Conservation (phyloP, 2,113 vertebrate species). For the Bothrops jararaca region DNA sequence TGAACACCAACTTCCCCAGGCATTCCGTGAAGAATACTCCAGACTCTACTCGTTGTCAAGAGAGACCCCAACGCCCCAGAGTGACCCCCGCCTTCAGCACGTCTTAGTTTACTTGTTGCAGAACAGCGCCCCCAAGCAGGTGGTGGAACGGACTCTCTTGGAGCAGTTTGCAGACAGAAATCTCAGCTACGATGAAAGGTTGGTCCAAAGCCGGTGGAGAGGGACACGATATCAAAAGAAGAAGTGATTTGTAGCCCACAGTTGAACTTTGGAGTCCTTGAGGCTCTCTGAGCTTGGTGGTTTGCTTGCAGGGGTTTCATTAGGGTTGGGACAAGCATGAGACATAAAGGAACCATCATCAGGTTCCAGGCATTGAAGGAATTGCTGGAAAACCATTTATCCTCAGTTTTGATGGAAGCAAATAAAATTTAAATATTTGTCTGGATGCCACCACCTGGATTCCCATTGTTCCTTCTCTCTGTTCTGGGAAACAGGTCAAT, state of each 20-base stretch:
- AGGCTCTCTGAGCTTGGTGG: background rate
- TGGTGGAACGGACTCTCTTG: conserved; percentile 90
- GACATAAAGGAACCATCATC: background rate
- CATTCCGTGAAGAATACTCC: conserved; percentile 93
- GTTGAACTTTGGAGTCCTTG: background rate
- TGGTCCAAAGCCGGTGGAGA: background rate
- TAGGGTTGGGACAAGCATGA: accelerated
- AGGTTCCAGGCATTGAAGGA: accelerated
- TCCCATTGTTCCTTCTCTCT: background rate
- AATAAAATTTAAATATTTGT: background rate
- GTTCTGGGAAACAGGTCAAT: conserved; percentile 76
- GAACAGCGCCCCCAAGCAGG: conserved; percentile 84
- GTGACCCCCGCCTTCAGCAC: conserved; percentile 87
- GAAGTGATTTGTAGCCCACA: background rate
- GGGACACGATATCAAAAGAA: no score
- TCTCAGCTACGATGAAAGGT: conserved; percentile 96
- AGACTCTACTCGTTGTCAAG: conserved; percentile 85
- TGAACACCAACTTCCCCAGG: conserved; percentile 58
- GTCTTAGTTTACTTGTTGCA: conserved; percentile 92
- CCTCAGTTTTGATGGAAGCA: background rate
- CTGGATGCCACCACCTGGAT: background rate
- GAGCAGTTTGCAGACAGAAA: conserved; percentile 95
- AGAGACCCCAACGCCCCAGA: conserved; percentile 79
- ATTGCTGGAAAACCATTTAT: no score
- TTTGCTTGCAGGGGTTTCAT: background rate